Base-by-base conservation (phyloP, 92 coral and sea anemone species). In the Epizoanthus scotinus region DNA sequence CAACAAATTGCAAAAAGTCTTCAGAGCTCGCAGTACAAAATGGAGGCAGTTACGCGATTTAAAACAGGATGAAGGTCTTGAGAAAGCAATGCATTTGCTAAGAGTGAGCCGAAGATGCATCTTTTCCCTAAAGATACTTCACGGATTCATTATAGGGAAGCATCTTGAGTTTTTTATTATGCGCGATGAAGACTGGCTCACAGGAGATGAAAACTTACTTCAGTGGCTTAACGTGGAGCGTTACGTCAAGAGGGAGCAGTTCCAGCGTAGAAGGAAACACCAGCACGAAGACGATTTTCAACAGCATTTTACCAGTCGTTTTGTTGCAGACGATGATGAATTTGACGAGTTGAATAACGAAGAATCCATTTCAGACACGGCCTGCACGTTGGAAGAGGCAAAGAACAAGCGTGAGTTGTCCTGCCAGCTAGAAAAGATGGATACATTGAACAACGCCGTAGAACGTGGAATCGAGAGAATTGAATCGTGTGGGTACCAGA, bases 221-320 rank as follows among this genome's bases (percentile, higher is more conserved):
- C 44, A 69, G 17, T 91, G 94, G 94, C 85, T 91, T 3, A 36
- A 19, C 7, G 59, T 88, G 18, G 9, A 69, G 49, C 29, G 34
- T 27, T 34, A 47, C 44, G 27, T 19, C 44, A 40, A 22, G 25
- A 44, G 55, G 19, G 62, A 24, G 10, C 49, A 25, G 8, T 29
- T 21, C 21, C 25, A 34, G 36, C 67, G 13, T 8, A 21, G 12
- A 31, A 20, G 21, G 38, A 27, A 84, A 25, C 27, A 55, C 50
- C 21, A 8, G 9, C 13, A 67, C 44, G 38, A 10, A 29, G 84
- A 82, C 21, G 87, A 89, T 42, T 28, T 77, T 29, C 81, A 21
- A 1, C 62, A 56, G 66, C 69, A 73, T 63, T 65, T 73, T 53
- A 68, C 68, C 5, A 86, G 67, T 3, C 71, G 63, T 22, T 56